Evolutionary conservation across 2,113 vertebrate species (phyloP).

Genomic region (Sander lucioperca): DNA sequence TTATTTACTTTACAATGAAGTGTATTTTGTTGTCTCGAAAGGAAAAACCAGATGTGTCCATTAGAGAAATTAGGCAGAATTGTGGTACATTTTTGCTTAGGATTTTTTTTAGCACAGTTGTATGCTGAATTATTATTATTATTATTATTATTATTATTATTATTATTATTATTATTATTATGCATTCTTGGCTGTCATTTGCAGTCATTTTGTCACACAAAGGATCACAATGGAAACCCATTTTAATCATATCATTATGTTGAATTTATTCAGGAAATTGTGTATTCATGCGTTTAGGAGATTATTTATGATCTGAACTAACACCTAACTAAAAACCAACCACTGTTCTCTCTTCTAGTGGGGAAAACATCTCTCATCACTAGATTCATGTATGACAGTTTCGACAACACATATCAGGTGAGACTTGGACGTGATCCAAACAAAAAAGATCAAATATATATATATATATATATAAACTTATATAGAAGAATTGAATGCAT

Average conservation of each 20-base stretch:
- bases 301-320: not conserved
- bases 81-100: no score
- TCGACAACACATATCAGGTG: constrained; percentile 88
- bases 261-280: not conserved
- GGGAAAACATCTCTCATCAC: constrained; percentile 87
- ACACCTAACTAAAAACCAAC: not conserved
- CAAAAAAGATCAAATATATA: not conserved
- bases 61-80: not conserved
- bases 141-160: no score
- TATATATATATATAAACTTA: not conserved
- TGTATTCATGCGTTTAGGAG: not conserved
- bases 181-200: not conserved
- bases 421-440: constrained; percentile 28
- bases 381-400: constrained; percentile 88
- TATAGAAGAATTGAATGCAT: not conserved
- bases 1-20: not conserved
- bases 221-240: not conserved
- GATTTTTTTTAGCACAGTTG: not conserved
- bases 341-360: constrained; percentile 75
- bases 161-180: not conserved
- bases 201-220: not conserved
- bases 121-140: not conserved
- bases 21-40: not conserved
- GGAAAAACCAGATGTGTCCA: not conserved
- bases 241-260: not conserved